phyloP scores from a whole-genome alignment of 2,888 invertebrate species.

The Calameuta pallipes region DNA sequence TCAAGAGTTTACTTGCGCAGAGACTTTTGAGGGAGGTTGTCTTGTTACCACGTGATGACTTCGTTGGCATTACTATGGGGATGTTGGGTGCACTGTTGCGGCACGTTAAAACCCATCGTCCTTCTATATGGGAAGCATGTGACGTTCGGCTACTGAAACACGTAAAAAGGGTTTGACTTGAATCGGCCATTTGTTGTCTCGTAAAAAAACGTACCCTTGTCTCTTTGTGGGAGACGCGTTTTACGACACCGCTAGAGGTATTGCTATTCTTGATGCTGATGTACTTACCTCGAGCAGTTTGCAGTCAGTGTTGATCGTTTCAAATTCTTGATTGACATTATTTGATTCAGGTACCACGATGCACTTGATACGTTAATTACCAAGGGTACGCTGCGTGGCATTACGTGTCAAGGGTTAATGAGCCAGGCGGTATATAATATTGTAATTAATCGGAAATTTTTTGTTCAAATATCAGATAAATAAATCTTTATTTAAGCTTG shows the following conservation, averaged over 20 bases:
- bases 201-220: conserved; percentile 3
- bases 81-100: not conserved
- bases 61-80: conserved; percentile 31
- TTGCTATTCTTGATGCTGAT: not conserved
- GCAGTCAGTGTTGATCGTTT: not conserved
- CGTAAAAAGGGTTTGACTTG: conserved; percentile 35
- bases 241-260: not conserved
- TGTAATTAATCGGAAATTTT: not conserved
- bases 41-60: conserved; percentile 47
- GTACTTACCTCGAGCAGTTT: not conserved
- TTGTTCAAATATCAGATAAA: not conserved
- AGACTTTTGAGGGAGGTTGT: not conserved
- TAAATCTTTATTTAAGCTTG: not conserved
- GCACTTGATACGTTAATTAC: not conserved
- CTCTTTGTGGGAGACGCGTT: conserved; percentile 4
- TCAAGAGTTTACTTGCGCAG: conserved; percentile 6
- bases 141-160: not conserved
- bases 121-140: not conserved
- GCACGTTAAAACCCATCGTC: not conserved
- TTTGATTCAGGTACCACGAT: not conserved
- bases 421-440: not conserved
- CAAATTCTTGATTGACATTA: not conserved
- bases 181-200: conserved; percentile 31
- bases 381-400: not conserved
- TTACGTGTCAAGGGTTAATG: not conserved